Evolutionary conservation across 2,888 invertebrate genomes (phyloP), one percentile per base, ranked within the genome.

Genomic region (Emmelina monodactyla): DNA sequence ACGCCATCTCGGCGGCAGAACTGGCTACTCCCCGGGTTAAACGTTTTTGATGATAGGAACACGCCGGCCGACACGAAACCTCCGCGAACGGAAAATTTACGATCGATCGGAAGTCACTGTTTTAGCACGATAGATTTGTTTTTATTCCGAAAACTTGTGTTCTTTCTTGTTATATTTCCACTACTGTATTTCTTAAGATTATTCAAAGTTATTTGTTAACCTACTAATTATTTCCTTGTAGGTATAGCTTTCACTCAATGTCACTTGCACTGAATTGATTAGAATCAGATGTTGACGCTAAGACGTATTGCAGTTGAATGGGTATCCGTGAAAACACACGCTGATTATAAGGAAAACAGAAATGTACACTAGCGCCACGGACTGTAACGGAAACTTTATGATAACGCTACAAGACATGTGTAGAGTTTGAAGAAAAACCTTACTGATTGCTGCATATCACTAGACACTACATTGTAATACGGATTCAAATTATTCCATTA

Each of bases 1-100:
- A 94, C 83, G 94, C 94, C 94, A 94, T 94, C 72, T 70, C 73
- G 69, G 57, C 70, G 73, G 51, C 53, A 59, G 53, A 46, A 49
- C 62, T 66, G 67, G 69, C 62, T 54, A 48, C 61, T 71, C 75
- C 62, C 71, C 53, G 46, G 56, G 53, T 53, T 67, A 59, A 67
- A 71, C 76, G 78, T 78, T 67, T 76, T 78, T 65, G 65, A 51
- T 54, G 50, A 50, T 51, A 51, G 6, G 58, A 3, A 14, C 46
- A 55, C 50, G 54, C 58, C 49, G 41, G 41, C 46, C 49, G 43
- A 51, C 46, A 51, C 55, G 58, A 50, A 53, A 49, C 41, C 39
- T 39, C 45, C 44, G 38, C 50, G 35, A 33, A 46, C 55, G 57
- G 55, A 49, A 59, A 58, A 53, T 51, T 50, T 46, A 49, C 44